phyloP scores from a whole-genome alignment of 2,113 vertebrate species.

The Coregonus clupeaformis region DNA sequence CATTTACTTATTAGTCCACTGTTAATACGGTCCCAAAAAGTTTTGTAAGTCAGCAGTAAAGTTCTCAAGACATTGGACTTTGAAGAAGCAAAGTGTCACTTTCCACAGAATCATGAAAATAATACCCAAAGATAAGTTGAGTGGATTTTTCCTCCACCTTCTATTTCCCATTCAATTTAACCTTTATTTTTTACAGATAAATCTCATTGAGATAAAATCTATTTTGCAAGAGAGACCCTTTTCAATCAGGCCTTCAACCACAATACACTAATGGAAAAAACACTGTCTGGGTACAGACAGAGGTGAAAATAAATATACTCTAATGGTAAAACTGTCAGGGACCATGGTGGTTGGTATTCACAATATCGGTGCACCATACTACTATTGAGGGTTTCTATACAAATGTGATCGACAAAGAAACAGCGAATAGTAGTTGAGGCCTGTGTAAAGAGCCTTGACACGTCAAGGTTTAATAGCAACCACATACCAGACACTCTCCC shows the following conservation, averaged over 20 bases:
- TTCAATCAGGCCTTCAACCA: neutral
- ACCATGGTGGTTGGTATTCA: neutral
- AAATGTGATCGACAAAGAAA: too few relatives aligned
- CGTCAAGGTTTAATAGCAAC: neutral
- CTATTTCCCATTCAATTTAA: neutral
- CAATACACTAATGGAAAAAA: neutral
- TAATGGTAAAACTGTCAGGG: neutral
- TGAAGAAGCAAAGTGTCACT: too few relatives aligned
- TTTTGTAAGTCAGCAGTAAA: too few relatives aligned
- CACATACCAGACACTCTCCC: neutral
- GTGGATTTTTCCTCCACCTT: too few relatives aligned
- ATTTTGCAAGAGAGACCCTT: neutral
- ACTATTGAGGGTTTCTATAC: neutral
- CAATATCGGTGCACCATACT: neutral
- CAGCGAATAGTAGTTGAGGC: neutral
- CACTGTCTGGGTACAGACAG: neutral
- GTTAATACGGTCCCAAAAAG: too few relatives aligned
- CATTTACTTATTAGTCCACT: too few relatives aligned
- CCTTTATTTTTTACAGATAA: too few relatives aligned
- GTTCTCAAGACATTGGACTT: too few relatives aligned
- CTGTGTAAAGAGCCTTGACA: neutral
- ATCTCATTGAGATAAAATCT: neutral
- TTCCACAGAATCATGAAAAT: too few relatives aligned
- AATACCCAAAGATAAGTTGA: too few relatives aligned
- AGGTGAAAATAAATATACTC: conserved; percentile 12